phyloP scores from a whole-genome alignment of 2,113 vertebrate genomes.

The Onychostoma macrolepis region DNA sequence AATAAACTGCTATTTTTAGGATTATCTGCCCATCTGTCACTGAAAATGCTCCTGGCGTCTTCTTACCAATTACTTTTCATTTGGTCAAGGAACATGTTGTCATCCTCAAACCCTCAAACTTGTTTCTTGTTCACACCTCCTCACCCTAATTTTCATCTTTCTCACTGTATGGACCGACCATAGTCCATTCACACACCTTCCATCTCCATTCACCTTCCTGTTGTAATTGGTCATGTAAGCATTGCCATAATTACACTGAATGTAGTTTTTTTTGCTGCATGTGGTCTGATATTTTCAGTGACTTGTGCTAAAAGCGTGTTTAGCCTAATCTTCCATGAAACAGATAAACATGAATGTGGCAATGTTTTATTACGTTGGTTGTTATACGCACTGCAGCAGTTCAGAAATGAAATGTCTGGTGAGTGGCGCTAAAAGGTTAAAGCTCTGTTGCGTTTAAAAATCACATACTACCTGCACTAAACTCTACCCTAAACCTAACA shows the following conservation, averaged over 20 bases:
- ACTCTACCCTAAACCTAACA: not conserved
- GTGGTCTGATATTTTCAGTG: not conserved
- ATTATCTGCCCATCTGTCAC: constrained; percentile 22
- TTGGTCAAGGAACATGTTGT: not conserved
- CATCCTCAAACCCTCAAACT: not conserved
- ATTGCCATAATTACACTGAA: not conserved
- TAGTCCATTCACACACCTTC: not conserved
- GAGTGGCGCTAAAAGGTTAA: not conserved
- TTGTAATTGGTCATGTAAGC: not conserved
- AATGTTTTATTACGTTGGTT: not conserved
- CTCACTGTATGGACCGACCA: not conserved
- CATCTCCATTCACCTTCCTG: not conserved
- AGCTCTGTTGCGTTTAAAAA: not conserved
- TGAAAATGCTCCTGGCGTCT: not conserved
- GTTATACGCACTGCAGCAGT: not conserved
- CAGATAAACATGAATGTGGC: not conserved
- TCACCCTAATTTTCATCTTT: not conserved
- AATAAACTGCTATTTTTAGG: constrained; percentile 13
- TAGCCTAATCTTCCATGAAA: not conserved
- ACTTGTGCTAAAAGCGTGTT: not conserved
- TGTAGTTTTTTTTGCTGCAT: not conserved
- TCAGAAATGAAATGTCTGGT: not conserved
- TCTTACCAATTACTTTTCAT: constrained; percentile 14
- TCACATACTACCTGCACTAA: not conserved
- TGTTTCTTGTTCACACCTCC: not conserved